Conservation (phyloP, 2,113 vertebrate genomes). For the Cebus imitator region DNA sequence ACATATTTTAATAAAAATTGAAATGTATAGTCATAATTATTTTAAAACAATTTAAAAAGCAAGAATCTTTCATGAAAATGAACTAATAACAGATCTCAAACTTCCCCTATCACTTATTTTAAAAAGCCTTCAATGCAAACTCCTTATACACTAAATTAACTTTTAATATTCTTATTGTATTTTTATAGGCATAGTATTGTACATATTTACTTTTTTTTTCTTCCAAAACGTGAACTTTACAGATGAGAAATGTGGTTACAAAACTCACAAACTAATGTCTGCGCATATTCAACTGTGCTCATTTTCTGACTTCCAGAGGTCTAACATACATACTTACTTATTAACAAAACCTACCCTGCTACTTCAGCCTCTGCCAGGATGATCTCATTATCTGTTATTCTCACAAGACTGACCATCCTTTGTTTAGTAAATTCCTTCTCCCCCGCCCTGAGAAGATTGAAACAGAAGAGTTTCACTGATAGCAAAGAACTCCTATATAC, state of each 20-base stretch:
- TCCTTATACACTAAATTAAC: neutral
- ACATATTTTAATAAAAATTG: neutral
- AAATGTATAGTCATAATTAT: neutral
- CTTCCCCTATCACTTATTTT: neutral
- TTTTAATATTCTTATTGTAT: neutral
- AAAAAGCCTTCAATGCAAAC: neutral
- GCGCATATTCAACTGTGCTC: neutral
- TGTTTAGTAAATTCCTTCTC: neutral
- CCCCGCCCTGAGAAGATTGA: rapidly evolving
- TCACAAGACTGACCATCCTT: neutral
- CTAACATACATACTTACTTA: rapidly evolving
- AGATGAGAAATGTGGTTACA: neutral
- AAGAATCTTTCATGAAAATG: neutral
- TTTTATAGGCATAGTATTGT: neutral
- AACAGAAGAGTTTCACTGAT: neutral
- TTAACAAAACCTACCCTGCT: neutral
- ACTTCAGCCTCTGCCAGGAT: neutral
- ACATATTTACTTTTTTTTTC: neutral
- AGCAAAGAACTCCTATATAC: neutral
- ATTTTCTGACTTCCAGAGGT: neutral
- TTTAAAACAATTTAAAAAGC: neutral
- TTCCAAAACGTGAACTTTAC: neutral
- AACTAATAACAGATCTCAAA: neutral
- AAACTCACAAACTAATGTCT: neutral
- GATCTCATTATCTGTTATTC: neutral